Evolutionary conservation across 2,113 vertebrate species (phyloP), one percentile per base, ranked within the genome.

Genomic region (Odocoileus hemionus): DNA sequence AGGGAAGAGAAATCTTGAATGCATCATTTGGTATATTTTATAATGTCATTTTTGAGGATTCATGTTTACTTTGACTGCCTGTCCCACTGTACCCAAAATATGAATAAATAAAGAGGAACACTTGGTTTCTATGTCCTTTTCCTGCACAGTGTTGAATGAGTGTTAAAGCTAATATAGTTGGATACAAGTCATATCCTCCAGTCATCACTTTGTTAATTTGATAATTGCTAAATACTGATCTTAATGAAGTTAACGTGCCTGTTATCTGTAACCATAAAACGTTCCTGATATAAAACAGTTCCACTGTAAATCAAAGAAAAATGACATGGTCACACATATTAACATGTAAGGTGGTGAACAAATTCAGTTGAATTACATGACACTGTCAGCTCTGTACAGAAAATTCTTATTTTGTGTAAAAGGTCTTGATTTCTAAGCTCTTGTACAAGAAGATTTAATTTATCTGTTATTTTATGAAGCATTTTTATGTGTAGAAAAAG

Each of bases 391-490:
- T 98, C 91, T 96, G 55, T 82, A 86, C 9, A 91, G 90, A 94
- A 87, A 93, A 89, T 58, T 97, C 84, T 97, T 94, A 98, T 98
- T 99, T 97, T 98, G 92, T 93, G 78, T 96, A 98, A 97, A 98
- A 88, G 19, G 23, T 96, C 91, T 96, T 11, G 7, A 83, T 98
- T 98, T 98, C 97, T 70, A 97, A 98, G 96, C 79, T 96, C 94
- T 99, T 98, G 97, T 99, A 99, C 89, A 97, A 97, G 97, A 98
- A 98, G 97, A 98, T 98, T 99, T 98, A 98, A 99, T 99, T 99
- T 99, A 99, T 99, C 99, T 99, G 99, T 99, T 99, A 99, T 99
- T 99, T 99, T 99, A 99, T 98, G 98, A 98, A 99, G 98, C 99
- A 98, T 98, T 98, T 99, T 99, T 99, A 98, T 99, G 98, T 98